Percentiles rank a stretch among this genome's conserved stretches.
These are phyloP conservation scores for Ametastegia equiseti DNA, from an alignment of 2,888 invertebrate genomes.

Conservation along the genomic window DNA sequence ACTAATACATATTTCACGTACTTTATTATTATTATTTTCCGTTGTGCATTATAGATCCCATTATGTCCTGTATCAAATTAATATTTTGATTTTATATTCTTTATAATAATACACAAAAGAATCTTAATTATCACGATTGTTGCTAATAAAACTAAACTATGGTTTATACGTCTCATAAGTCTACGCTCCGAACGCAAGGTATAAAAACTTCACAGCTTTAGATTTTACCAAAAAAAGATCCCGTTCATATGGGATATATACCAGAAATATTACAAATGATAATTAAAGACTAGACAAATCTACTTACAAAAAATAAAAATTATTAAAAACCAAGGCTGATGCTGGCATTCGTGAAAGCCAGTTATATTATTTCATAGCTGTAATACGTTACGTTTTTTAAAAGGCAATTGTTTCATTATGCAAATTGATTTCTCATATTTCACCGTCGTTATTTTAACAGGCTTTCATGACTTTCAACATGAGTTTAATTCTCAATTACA, in stretches of 20 bases:
- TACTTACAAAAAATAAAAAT: no score
- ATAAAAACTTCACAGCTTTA: background rate
- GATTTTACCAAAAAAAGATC: background rate
- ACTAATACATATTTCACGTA: background rate
- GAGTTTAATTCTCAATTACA: slow-evolving; percentile 8
- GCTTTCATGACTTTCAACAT: no score
- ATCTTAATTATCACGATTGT: slow-evolving; percentile 24
- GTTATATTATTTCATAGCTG: no score
- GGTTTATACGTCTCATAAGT: background rate
- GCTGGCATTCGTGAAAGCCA: no score
- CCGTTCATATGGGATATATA: background rate
- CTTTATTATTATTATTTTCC: background rate
- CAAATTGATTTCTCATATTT: no score
- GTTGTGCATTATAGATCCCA: slow-evolving; percentile 8
- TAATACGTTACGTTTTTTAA: no score
- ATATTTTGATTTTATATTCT: background rate
- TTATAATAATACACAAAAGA: slow-evolving; percentile 14
- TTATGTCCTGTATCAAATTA: slow-evolving; percentile 6
- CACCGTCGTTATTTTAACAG: no score
- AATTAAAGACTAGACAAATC: background rate
- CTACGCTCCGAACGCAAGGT: background rate
- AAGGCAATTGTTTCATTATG: no score
- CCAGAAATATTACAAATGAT: slow-evolving; percentile 6
- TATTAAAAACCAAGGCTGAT: background rate
- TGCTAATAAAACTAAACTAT: background rate